Percentiles rank a stretch among this genome's conserved stretches.
These are phyloP conservation scores for Tryphoninae sp. DNA, from an alignment of 2,888 invertebrate species.

Conservation along the genomic window DNA sequence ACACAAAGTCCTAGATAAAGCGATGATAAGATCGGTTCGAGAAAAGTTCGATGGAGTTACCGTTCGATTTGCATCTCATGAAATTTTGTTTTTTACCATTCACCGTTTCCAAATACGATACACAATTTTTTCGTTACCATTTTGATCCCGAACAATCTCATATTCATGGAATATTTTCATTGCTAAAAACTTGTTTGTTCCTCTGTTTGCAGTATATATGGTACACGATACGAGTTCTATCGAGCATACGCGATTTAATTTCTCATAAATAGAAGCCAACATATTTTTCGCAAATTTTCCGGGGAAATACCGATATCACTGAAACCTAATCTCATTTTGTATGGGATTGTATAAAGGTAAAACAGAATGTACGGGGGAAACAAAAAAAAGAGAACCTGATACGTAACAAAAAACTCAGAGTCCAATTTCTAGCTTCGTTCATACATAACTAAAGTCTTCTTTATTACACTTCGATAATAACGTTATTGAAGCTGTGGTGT, in stretches of 20 bases:
- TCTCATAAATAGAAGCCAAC: not conserved
- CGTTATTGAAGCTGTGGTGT: slow-evolving; percentile 28
- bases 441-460: slow-evolving; percentile 32
- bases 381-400: slow-evolving; percentile 1
- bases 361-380: slow-evolving; percentile 2
- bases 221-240: not conserved
- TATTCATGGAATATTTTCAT: slow-evolving; percentile 23
- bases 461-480: slow-evolving; percentile 45
- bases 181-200: not conserved
- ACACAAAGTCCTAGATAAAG: too few species aligned
- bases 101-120: too few species aligned
- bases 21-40: too few species aligned
- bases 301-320: slow-evolving; percentile 3
- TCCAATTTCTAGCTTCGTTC: slow-evolving; percentile 14
- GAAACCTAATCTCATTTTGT: slow-evolving; percentile 29
- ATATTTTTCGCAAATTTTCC: not conserved
- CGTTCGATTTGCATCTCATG: too few species aligned
- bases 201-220: not conserved
- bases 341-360: slow-evolving; percentile 17
- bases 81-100: too few species aligned
- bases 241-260: not conserved
- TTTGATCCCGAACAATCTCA: not conserved
- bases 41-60: too few species aligned
- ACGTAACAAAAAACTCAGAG: not conserved
- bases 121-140: too few species aligned